phyloP scores from a whole-genome alignment of 2,888 invertebrate genomes.

The Nebria brevicollis region DNA sequence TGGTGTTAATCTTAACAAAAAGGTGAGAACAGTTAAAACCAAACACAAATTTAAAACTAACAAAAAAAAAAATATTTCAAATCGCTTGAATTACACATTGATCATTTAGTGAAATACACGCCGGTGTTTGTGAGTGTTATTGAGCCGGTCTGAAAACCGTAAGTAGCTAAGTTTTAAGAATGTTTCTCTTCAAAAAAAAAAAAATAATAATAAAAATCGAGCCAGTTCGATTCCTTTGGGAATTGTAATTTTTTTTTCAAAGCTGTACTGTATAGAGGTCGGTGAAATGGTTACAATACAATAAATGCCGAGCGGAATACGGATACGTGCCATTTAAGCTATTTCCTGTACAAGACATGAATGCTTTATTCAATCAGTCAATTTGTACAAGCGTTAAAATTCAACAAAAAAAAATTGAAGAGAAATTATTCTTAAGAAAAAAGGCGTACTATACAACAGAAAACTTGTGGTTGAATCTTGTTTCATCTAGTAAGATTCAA shows the following conservation, averaged over 20 bases:
- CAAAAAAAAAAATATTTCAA: not conserved
- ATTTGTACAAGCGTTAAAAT: not conserved
- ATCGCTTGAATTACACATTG: conserved; percentile 9
- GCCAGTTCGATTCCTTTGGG: not conserved
- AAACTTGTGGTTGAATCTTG: not conserved
- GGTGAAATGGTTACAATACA: not conserved
- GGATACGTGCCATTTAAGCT: conserved; percentile 16
- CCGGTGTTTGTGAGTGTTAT: conserved; percentile 18
- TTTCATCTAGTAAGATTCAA: not conserved
- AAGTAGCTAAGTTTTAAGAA: conserved; percentile 3
- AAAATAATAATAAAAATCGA: not conserved
- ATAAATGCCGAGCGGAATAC: not conserved
- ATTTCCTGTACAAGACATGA: conserved; percentile 16
- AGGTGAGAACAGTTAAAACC: conserved; percentile 30
- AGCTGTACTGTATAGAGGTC: not conserved
- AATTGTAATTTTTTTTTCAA: not conserved
- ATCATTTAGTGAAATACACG: conserved; percentile 3
- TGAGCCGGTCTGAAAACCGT: not conserved
- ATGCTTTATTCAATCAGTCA: not conserved
- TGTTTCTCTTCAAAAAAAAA: not conserved
- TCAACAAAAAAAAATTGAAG: not conserved
- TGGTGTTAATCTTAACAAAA: conserved; percentile 30
- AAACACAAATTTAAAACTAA: not conserved
- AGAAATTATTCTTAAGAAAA: not conserved
- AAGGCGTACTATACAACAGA: not conserved